These are phyloP conservation scores for Megaptera novaeangliae DNA, from an alignment of 2,113 vertebrate species.

Conservation along the genomic window DNA sequence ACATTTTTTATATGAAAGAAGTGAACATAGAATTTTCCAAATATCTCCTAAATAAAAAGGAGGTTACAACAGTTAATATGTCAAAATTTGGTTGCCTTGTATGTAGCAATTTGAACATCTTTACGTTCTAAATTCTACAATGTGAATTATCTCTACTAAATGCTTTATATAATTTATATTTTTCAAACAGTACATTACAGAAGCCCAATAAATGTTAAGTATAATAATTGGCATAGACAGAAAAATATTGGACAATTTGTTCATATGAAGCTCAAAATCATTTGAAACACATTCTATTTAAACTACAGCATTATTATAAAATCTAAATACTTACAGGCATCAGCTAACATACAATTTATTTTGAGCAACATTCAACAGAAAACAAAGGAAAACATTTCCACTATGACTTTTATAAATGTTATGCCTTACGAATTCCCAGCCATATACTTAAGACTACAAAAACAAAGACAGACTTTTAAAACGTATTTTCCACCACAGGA, in stretches of 20 bases:
- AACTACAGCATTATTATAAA: neutral
- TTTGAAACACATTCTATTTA: neutral
- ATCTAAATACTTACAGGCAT: neutral
- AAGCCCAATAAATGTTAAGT: neutral
- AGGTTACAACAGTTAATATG: neutral
- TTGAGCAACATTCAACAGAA: neutral
- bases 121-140: neutral
- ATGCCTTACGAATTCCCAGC: neutral
- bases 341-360: neutral
- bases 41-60: neutral
- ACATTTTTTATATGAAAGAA: neutral
- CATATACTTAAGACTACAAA: neutral
- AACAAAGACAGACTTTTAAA: neutral
- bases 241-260: neutral
- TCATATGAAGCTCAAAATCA: neutral
- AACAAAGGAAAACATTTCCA: neutral
- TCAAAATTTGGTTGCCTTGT: neutral
- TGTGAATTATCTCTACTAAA: neutral
- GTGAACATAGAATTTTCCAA: neutral
- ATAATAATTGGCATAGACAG: neutral
- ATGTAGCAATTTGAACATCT: neutral
- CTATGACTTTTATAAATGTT: neutral
- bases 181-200: neutral
- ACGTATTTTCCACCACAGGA: neutral
- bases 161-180: neutral